Evolutionary conservation across 2,888 invertebrate genomes (phyloP), one percentile per base, ranked within the genome.

Genomic region (Ornithoptera alexandrae): DNA sequence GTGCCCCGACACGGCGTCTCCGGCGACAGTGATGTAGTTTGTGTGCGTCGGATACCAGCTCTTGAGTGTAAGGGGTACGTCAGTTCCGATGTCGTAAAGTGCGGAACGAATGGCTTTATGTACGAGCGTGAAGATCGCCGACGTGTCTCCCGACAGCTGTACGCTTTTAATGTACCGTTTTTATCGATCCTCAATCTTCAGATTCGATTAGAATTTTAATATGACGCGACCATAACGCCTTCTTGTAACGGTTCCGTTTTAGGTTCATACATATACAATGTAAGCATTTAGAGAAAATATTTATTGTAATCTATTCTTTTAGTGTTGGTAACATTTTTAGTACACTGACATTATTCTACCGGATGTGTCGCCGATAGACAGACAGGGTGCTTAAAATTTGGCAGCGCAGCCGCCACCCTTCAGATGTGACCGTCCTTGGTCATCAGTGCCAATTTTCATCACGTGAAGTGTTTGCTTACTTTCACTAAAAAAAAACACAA

Each of bases 121-220:
- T 79, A 75, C 72, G 75, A 50, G 72, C 73, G 74, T 75, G 62
- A 77, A 73, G 80, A 81, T 80, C 75, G 81, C 80, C 75, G 81
- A 82, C 81, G 78, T 79, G 80, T 79, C 79, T 76, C 73, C 79
- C 73, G 77, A 74, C 76, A 79, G 74, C 78, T 79, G 82, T 82
- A 82, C 79, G 80, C 80, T 84, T 81, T 81, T 86, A 84, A 85
- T 83, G 84, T 77, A 75, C 74, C 70, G 78, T 78, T 82, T 87
- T 85, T 85, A 86, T 85, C 81, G 84, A 79, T 79, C 77, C 81
- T 78, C 81, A 79, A 79, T 76, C 83, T 70, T 30, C 30, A 30
- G 75, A 76, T 74, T 76, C 74, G 71, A 81, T 85, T 86, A 83
- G 82, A 85, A 89, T 86, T 84, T 86, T 84, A 85, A 87, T 84